Conservation (phyloP, 1,140 invertebrate species). For the Thaumatotibia leucotreta region DNA sequence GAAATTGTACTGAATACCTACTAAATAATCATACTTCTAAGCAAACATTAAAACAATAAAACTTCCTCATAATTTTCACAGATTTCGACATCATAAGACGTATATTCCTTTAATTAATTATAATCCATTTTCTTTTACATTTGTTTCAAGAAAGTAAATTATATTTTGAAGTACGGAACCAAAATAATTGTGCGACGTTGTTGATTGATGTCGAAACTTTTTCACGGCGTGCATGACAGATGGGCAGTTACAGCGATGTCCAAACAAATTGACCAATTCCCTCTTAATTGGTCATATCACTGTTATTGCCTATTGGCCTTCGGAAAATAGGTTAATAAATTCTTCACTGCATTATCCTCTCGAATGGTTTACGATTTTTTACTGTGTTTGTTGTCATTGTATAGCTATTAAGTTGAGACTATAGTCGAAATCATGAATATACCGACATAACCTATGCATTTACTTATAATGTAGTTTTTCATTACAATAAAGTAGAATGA, state of each 20-base stretch:
- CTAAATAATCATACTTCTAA: no score
- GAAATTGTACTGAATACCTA: no score
- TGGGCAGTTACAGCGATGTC: neutral
- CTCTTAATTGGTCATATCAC: conserved; percentile 7
- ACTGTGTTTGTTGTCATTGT: neutral
- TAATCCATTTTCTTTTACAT: neutral
- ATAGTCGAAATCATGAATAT: no score
- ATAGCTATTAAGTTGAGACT: neutral
- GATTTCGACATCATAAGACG: no score
- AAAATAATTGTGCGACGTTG: neutral
- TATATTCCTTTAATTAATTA: no score
- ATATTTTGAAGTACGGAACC: neutral
- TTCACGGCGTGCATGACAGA: conserved; percentile 1
- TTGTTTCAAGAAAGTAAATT: neutral
- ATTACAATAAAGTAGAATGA: no score
- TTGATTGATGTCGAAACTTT: conserved; percentile 6
- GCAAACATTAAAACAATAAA: no score
- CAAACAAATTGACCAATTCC: conserved; percentile 9
- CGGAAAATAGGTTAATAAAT: neutral
- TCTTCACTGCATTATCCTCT: neutral
- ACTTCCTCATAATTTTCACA: no score
- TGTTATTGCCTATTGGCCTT: conserved; percentile 9
- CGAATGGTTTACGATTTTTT: neutral
- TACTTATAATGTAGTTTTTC: no score
- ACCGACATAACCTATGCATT: no score